Conservation (phyloP, 2,888 invertebrate species). For the Ypsolopha sequella region DNA sequence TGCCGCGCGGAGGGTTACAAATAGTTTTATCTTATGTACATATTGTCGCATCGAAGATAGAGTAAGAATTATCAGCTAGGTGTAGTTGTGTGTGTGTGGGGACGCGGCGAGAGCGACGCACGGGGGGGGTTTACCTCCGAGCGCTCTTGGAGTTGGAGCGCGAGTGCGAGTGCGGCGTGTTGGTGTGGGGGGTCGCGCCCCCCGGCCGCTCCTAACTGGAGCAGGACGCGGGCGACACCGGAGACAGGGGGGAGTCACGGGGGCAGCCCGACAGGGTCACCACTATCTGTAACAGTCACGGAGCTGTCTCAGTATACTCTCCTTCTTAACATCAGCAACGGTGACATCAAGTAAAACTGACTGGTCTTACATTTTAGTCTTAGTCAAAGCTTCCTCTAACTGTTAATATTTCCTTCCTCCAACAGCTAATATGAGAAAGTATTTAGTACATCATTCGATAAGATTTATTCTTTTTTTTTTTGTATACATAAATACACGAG, state of each 20-base stretch:
- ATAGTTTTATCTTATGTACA: constrained; percentile 61
- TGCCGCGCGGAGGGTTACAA: constrained; percentile 52
- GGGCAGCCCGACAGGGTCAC: constrained; percentile 93
- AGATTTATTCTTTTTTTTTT: too few relatives aligned
- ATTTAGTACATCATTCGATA: too few relatives aligned
- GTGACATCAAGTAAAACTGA: too few relatives aligned
- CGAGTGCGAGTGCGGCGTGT: constrained; percentile 46
- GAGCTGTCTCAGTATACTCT: too few relatives aligned
- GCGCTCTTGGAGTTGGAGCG: constrained; percentile 68
- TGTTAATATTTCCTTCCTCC: too few relatives aligned
- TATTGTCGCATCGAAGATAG: constrained; percentile 68
- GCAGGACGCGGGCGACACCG: constrained; percentile 90
- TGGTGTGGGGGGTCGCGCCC: constrained; percentile 67
- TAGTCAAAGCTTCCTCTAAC: too few relatives aligned
- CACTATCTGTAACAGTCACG: constrained; percentile 58
- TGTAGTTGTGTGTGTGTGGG: constrained; percentile 13
- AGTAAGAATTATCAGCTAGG: constrained; percentile 49
- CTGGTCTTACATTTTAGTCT: too few relatives aligned
- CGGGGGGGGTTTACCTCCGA: constrained; percentile 60
- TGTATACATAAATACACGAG: too few relatives aligned
- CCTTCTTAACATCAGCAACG: too few relatives aligned
- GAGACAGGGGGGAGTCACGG: constrained; percentile 88
- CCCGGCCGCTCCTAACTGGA: constrained; percentile 86
- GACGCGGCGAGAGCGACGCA: constrained; percentile 9
- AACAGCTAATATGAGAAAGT: too few relatives aligned